These are phyloP conservation scores for Phocoena phocoena DNA, from an alignment of 2,113 vertebrate genomes.

Conservation along the genomic window DNA sequence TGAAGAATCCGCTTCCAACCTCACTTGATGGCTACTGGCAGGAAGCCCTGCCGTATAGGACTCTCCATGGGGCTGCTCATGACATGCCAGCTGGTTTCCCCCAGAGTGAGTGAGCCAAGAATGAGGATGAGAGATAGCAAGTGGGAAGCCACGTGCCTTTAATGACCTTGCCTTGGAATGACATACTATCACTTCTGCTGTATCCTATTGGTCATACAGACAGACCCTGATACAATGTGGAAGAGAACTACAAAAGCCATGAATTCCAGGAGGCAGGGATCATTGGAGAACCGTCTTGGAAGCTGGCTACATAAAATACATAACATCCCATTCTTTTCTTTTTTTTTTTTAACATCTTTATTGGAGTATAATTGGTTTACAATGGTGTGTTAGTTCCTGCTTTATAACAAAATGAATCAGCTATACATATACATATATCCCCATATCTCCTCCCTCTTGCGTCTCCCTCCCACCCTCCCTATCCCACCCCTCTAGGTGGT, in stretches of 20 bases:
- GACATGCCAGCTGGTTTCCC: neutral
- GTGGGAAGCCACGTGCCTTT: neutral
- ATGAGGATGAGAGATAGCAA: neutral
- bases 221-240: too few relatives aligned
- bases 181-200: neutral
- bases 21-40: neutral
- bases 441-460: too few relatives aligned
- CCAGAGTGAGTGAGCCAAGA: neutral
- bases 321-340: too few relatives aligned
- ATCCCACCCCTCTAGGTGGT: too few relatives aligned
- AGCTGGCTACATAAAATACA: neutral
- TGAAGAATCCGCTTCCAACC: neutral
- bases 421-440: too few relatives aligned
- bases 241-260: neutral
- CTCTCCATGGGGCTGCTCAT: neutral
- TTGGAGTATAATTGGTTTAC: too few relatives aligned
- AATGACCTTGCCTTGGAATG: neutral
- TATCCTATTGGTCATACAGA: neutral
- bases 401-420: too few relatives aligned
- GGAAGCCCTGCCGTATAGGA: neutral
- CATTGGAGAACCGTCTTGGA: neutral
- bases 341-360: too few relatives aligned
- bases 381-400: too few relatives aligned
- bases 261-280: neutral
- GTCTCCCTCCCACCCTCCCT: too few relatives aligned